A percentile compares a stretch with the other conserved stretches of the same genome.
These are phyloP conservation scores for Drosophila gunungcola DNA, from an alignment of 1,140 invertebrate species.

Conservation along the genomic window DNA sequence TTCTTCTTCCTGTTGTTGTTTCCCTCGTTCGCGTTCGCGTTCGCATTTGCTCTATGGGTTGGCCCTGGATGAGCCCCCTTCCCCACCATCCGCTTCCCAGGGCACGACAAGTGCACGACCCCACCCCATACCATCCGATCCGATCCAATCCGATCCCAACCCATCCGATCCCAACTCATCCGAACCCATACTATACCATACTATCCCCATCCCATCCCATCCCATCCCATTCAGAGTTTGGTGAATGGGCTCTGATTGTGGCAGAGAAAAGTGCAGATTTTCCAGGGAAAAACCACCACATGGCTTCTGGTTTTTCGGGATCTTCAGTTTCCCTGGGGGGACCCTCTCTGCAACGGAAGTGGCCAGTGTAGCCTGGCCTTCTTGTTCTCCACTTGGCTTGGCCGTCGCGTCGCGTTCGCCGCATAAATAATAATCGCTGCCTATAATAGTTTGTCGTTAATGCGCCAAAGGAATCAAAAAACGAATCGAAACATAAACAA, in stretches of 20 bases:
- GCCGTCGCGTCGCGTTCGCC: slow-evolving; percentile 53
- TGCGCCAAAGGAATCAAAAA: slow-evolving; percentile 35
- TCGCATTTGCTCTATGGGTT: slow-evolving; percentile 34
- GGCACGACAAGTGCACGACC: slow-evolving; percentile 29
- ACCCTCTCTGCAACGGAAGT: slow-evolving; percentile 1
- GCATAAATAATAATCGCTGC: slow-evolving; percentile 77
- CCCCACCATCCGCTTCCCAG: slow-evolving; percentile 14
- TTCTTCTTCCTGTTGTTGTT: slow-evolving; percentile 81
- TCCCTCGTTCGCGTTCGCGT: slow-evolving; percentile 56
- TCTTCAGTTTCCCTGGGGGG: neutral
- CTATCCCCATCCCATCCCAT: neutral
- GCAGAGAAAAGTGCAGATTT: slow-evolving; percentile 11
- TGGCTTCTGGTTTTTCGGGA: slow-evolving; percentile 28
- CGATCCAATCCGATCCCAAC: neutral
- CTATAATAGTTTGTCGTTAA: slow-evolving; percentile 64
- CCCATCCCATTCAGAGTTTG: neutral
- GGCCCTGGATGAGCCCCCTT: slow-evolving; percentile 4
- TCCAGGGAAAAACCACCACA: slow-evolving; percentile 25
- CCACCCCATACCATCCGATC: neutral
- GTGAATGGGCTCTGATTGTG: slow-evolving; percentile 29
- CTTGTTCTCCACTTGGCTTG: slow-evolving; percentile 21
- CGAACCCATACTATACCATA: neutral
- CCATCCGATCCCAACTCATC: neutral
- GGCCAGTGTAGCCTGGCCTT: neutral
- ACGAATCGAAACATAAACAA: slow-evolving; percentile 18